Evolutionary conservation across 2,797 vertebrate genomes (phyloP).

Genomic region (Rhabdomys pumilio): DNA sequence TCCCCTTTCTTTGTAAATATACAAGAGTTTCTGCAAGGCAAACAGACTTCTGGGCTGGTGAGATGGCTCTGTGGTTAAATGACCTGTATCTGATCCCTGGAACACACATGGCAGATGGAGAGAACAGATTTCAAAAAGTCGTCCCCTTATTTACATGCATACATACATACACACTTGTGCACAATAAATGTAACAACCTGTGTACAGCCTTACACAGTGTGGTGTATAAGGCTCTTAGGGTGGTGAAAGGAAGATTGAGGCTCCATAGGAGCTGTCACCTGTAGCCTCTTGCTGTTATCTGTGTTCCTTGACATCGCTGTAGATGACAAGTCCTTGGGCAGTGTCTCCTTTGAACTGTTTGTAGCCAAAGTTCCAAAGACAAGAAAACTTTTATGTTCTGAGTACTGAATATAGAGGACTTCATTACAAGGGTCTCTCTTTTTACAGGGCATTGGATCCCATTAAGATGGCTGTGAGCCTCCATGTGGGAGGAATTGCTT

Average conservation of each 20-base stretch:
- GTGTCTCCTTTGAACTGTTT: neutral
- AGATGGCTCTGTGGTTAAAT: neutral
- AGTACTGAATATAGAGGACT: neutral
- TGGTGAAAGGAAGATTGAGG: neutral
- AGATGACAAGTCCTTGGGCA: neutral
- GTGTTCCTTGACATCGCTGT: neutral
- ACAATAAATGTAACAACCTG: neutral
- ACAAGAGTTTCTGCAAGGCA: neutral
- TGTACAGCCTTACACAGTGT: neutral
- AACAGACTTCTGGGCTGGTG: neutral
- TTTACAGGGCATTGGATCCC: neutral
- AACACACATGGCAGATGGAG: neutral
- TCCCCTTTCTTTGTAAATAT: constrained; percentile 30
- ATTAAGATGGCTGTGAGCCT: too few species aligned
- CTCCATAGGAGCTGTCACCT: neutral
- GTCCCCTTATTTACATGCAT: too few species aligned
- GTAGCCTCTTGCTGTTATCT: neutral
- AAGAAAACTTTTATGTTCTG: neutral
- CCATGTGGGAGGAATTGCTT: too few species aligned
- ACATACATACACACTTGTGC: neutral
- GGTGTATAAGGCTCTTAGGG: neutral
- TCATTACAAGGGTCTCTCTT: neutral
- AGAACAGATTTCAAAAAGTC: neutral
- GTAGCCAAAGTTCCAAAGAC: neutral
- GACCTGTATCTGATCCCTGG: neutral